Base-by-base conservation (phyloP, 92 coral and sea anemone genomes). In the Zoanthus sansibaricus region DNA sequence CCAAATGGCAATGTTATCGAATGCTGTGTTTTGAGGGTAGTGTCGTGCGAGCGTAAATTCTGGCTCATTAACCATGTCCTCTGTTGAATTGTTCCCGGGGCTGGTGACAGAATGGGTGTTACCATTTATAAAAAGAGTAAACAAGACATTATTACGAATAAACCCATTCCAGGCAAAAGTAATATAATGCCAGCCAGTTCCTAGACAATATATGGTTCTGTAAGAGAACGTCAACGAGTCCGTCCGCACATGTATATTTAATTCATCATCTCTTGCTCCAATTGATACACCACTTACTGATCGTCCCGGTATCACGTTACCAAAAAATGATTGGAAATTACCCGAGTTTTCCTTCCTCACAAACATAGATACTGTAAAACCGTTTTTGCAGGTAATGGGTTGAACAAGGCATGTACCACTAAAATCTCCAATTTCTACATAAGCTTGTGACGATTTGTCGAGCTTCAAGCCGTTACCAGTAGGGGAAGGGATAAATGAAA, bases 1-100 rank as follows among this genome's bases (percentile, higher is more conserved):
- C 85, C 85, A 80, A 61, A 80, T 46, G 61, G 75, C 85, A 33
- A 80, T 67, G 33, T 80, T 80, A 30, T 80, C 85, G 55, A 66
- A 80, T 6, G 66, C 74, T 33, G 73, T 68, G 47, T 67, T 46
- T 32, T 80, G 85, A 13, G 42, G 21, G 62, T 20, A 18, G 46
- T 14, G 7, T 56, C 7, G 47, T 10, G 74, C 58, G 16, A 80
- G 61, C 3, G 85, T 80, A 62, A 18, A 80, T 46, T 18, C 49
- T 7, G 62, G 20, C 30, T 45, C 56, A 21, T 51, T 2, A 33
- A 58, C 11, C 7, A 8, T 1, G 17, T 62, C 25, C 20, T 62
- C 7, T 62, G 16, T 62, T 20, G 16, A 14, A 17, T 62, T 17
- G 9, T 15, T 20, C 25, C 25, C 25, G 25, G 25, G 25, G 42